Conservation (phyloP, 2,797 vertebrate species). For the Sebastes aleutianus region DNA sequence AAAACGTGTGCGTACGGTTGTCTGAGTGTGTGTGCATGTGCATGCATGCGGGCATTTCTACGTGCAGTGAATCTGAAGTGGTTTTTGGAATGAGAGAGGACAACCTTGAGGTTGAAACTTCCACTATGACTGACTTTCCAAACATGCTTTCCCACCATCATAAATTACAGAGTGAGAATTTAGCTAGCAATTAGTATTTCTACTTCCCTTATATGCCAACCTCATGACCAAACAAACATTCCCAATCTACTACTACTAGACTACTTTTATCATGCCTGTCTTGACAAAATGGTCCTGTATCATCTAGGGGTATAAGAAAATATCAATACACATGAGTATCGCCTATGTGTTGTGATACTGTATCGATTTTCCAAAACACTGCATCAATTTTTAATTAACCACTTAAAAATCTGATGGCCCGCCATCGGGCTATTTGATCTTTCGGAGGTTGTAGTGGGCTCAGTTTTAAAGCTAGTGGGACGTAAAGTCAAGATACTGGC, state of each 20-base stretch:
- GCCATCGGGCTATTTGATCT: no score
- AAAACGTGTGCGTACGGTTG: conserved; percentile 34
- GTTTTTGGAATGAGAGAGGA: conserved; percentile 67
- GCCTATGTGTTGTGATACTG: no score
- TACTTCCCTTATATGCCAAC: conserved; percentile 61
- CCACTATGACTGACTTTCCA: conserved; percentile 61
- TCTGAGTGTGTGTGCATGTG: conserved; percentile 11
- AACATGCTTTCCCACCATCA: conserved; percentile 57
- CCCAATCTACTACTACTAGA: conserved; percentile 9
- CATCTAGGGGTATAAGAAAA: background rate
- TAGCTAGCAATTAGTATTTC: conserved; percentile 69
- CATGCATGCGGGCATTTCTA: conserved; percentile 20
- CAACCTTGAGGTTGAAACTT: conserved; percentile 69
- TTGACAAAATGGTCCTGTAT: conserved; percentile 27
- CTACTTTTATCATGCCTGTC: conserved; percentile 40
- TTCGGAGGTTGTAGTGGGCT: no score
- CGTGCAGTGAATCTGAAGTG: conserved; percentile 47
- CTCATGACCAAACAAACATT: conserved; percentile 57
- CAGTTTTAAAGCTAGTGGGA: no score
- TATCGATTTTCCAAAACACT: no score
- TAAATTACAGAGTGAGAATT: conserved; percentile 76
- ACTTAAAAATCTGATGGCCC: no score
- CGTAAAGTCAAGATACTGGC: no score
- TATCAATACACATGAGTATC: no score
- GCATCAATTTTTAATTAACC: no score